Evolutionary conservation across 2,797 vertebrate species (phyloP).

Genomic region (Periparus ater): DNA sequence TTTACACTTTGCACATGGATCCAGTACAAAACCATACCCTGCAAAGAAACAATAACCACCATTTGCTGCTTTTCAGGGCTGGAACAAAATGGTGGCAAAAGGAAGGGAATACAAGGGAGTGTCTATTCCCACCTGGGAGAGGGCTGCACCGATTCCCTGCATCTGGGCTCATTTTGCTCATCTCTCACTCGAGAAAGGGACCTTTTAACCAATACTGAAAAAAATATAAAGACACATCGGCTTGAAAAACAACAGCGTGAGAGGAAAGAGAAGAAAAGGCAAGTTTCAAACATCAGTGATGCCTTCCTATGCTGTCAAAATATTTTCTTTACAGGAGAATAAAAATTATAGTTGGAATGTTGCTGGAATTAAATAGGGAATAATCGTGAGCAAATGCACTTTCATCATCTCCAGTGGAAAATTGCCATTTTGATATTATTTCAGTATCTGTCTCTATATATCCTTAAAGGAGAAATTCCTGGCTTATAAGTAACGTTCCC

Average conservation of each 20-base stretch:
- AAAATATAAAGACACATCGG: not conserved
- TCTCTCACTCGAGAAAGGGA: not conserved
- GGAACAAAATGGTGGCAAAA: constrained; percentile 78
- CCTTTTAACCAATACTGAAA: constrained; percentile 23
- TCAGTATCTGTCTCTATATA: not conserved
- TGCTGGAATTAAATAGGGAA: constrained; percentile 8
- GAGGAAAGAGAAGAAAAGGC: constrained; percentile 65
- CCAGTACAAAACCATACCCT: constrained; percentile 79
- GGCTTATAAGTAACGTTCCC: not conserved
- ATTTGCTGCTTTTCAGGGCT: constrained; percentile 77
- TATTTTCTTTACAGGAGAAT: constrained; percentile 61
- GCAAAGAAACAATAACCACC: constrained; percentile 79
- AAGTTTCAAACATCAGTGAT: constrained; percentile 41
- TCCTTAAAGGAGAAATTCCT: constrained; percentile 13
- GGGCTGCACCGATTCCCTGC: constrained; percentile 22
- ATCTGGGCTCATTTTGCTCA: constrained; percentile 27
- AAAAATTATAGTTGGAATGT: constrained; percentile 46
- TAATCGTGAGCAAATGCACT: not conserved
- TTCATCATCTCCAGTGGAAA: not conserved
- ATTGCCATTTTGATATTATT: not conserved
- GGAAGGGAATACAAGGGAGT: constrained; percentile 48
- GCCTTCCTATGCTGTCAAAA: constrained; percentile 48
- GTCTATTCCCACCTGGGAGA: constrained; percentile 68
- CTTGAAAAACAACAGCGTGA: constrained; percentile 33
- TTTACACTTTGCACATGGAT: constrained; percentile 80